A percentile compares a stretch with the other conserved stretches of the same genome.
These are phyloP conservation scores for Oryzias celebensis DNA, from an alignment of 2,113 vertebrate species.

Conservation along the genomic window DNA sequence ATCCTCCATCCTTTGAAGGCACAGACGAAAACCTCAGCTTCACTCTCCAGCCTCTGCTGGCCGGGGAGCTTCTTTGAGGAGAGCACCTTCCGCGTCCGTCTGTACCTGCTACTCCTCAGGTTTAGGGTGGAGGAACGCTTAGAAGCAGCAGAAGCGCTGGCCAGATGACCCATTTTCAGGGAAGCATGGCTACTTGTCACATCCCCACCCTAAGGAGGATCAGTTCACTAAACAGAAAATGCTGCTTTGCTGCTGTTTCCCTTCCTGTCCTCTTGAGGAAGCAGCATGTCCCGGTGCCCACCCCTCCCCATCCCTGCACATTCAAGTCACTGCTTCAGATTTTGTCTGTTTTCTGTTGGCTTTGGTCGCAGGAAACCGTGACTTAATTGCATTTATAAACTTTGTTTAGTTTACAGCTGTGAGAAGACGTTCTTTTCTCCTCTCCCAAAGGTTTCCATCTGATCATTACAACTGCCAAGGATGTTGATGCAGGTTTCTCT, in stretches of 20 bases:
- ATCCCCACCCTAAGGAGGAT: constrained; percentile 30
- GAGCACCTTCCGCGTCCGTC: constrained; percentile 53
- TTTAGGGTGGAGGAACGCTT: constrained; percentile 44
- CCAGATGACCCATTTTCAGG: constrained; percentile 53
- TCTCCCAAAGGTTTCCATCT: constrained; percentile 59
- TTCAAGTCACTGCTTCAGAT: constrained; percentile 24
- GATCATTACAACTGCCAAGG: constrained; percentile 51
- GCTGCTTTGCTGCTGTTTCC: constrained; percentile 26
- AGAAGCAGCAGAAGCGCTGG: constrained; percentile 9
- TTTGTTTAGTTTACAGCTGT: constrained; percentile 49
- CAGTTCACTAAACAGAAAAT: constrained; percentile 23
- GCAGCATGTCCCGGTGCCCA: constrained; percentile 32
- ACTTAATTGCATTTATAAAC: constrained; percentile 47
- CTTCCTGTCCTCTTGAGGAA: constrained; percentile 25
- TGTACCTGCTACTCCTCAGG: constrained; percentile 48
- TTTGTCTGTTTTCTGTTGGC: constrained; percentile 36
- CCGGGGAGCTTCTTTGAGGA: constrained; percentile 32
- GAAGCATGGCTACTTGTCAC: constrained; percentile 19
- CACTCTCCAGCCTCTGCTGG: constrained; percentile 24
- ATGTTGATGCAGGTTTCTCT: constrained; percentile 46
- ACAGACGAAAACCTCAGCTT: constrained; percentile 47
- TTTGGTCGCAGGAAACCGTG: constrained; percentile 37
- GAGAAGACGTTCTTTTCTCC: constrained; percentile 29
- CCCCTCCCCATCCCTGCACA: constrained; percentile 42
- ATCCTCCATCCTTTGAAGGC: constrained; percentile 49